Evolutionary conservation across 2,113 vertebrate genomes (phyloP).

Genomic region (Bubo scandiacus): DNA sequence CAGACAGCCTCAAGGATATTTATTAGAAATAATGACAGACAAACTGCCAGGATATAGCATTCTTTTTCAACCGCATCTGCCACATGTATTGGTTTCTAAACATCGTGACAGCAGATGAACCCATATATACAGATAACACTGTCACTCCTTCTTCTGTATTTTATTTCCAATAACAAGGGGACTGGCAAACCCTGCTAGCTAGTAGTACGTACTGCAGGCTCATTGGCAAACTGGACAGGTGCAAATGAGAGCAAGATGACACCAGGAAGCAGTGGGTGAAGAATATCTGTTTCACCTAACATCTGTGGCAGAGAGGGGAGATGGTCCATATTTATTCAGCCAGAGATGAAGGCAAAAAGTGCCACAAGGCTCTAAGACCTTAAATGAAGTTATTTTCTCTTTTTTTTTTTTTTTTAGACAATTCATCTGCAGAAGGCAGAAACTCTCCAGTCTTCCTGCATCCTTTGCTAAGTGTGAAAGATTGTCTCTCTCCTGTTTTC

Average conservation of each 20-base stretch:
- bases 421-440: not conserved
- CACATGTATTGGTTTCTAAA: not conserved
- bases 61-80: not conserved
- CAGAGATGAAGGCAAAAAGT: not conserved
- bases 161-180: not conserved
- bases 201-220: not conserved
- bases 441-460: not conserved
- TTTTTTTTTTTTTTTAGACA: not conserved
- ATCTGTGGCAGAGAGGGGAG: not conserved
- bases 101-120: not conserved
- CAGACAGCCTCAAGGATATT: not conserved
- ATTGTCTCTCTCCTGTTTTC: not conserved
- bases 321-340: not conserved
- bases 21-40: not conserved
- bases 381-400: not conserved
- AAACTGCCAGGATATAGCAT: not conserved
- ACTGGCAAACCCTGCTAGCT: not conserved
- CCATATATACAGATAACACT: not conserved
- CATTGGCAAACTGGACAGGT: not conserved
- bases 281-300: not conserved
- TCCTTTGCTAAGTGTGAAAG: not conserved
- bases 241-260: fast-evolving
- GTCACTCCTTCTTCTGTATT: not conserved
- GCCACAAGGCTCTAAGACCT: not conserved
- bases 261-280: not conserved